A percentile compares a stretch with the other conserved stretches of the same genome.
Evolutionary conservation across 2,888 invertebrate species (phyloP).

Genomic region (Napeogenes inachia): DNA sequence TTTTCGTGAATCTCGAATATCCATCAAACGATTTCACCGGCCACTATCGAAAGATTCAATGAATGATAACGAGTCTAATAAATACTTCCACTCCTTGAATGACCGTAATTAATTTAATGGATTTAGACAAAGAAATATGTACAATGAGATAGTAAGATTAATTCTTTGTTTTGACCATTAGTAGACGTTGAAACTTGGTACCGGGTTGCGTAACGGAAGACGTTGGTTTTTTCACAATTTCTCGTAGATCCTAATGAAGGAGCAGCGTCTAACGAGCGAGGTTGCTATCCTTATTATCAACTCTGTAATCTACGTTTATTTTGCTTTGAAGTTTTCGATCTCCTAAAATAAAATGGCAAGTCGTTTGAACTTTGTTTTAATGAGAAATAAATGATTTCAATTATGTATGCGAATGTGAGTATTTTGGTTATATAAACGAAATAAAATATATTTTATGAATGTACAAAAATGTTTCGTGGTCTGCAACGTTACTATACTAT

Average conservation of each 20-base stretch:
- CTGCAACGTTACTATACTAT: no score
- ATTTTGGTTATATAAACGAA: not conserved
- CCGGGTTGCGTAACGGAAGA: constrained; percentile 37
- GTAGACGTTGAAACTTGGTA: constrained; percentile 39
- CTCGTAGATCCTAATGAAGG: constrained; percentile 65
- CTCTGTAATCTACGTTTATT: constrained; percentile 53
- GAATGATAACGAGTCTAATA: constrained; percentile 77
- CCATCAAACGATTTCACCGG: constrained; percentile 49
- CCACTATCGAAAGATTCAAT: constrained; percentile 60
- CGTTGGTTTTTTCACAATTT: constrained; percentile 52
- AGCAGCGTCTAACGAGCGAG: constrained; percentile 59
- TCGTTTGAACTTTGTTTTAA: constrained; percentile 23
- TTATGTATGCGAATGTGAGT: not conserved
- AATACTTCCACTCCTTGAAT: constrained; percentile 74
- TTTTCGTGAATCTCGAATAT: constrained; percentile 70
- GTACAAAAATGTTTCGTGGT: no score
- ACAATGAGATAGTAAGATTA: constrained; percentile 74
- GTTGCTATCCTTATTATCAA: constrained; percentile 60
- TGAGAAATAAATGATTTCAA: constrained; percentile 28
- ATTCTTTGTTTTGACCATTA: constrained; percentile 63
- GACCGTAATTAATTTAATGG: constrained; percentile 76
- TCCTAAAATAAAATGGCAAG: constrained; percentile 16
- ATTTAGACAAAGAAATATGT: constrained; percentile 77
- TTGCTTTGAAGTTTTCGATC: constrained; percentile 27
- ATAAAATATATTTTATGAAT: no score